Evolutionary conservation across 2,888 invertebrate genomes (phyloP), one percentile per base, ranked within the genome.

Genomic region (Xiphydria camelus): DNA sequence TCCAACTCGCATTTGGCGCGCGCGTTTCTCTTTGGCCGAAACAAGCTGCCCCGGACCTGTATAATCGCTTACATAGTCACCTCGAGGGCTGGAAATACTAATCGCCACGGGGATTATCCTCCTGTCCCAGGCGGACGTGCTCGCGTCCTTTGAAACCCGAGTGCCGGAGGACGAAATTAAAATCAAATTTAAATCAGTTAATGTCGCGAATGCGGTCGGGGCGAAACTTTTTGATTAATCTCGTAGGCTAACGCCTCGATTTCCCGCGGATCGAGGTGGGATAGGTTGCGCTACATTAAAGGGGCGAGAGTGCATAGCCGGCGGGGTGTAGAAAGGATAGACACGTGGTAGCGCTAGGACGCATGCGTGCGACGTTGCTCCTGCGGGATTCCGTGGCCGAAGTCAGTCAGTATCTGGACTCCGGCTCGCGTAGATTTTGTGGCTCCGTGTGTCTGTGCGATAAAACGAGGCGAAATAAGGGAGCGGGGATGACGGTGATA

Each of bases 351-450:
- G n/a, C n/a, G 50, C 44, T 23, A 53, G 49, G 54, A 68, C 70
- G 71, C 70, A 71, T 71, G 70, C 70, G 71, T 67, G 60, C 53
- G 58, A 61, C 67, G 69, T 69, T 69, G 65, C 66, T 69, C 68
- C 67, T 69, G 61, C 61, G 60, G 65, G 63, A 61, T 55, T 55
- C 55, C 45, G 49, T 51, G 57, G 57, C 54, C 50, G 49, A 53
- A 62, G 66, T 56, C 71, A 71, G 71, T 71, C 69, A 66, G 67
- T 61, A 66, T 61, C 61, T 63, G 63, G 61, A 68, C 68, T 63
- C 60, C 64, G 69, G 59, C 55, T 65, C 64, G 66, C 58, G 63
- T 60, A 45, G 56, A 51, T 55, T 62, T 62, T 62, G 40, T 53
- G 41, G 50, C 42, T 51, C 61, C 51, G 45, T 48, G 45, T 46